phyloP scores from a whole-genome alignment of 2,113 vertebrate species.

The Genyomyrus donnyi region DNA sequence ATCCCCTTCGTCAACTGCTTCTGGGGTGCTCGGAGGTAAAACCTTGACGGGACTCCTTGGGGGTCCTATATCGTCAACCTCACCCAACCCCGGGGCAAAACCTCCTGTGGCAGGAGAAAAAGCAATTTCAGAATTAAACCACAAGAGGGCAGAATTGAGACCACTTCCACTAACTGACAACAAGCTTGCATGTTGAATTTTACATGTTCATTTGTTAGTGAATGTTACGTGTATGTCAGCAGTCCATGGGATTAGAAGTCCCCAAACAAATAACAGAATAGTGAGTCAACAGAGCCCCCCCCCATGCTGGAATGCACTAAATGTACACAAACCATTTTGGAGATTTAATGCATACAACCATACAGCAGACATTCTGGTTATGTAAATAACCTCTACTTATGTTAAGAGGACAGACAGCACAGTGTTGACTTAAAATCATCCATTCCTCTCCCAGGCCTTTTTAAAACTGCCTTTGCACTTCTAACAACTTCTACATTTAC shows the following conservation, averaged over 20 bases:
- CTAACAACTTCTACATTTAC: constrained; percentile 13
- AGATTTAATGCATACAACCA: constrained; percentile 51
- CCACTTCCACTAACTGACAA: background rate
- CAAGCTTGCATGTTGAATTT: background rate
- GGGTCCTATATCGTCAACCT: background rate
- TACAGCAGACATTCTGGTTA: constrained; percentile 46
- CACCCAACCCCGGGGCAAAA: background rate
- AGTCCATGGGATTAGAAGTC: constrained; percentile 59
- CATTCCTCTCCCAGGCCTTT: constrained; percentile 4
- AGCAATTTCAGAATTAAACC: background rate
- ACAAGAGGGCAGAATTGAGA: constrained; percentile 5
- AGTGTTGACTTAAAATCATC: constrained; percentile 36
- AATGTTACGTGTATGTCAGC: constrained; percentile 39
- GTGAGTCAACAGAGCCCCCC: constrained; percentile 52
- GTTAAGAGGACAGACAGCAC: constrained; percentile 30
- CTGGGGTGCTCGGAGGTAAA: background rate
- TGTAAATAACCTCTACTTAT: constrained; percentile 45
- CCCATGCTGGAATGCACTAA: constrained; percentile 56
- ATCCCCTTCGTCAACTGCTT: constrained; percentile 28
- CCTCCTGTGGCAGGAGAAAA: background rate
- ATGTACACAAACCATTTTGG: constrained; percentile 58
- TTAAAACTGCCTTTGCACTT: constrained; percentile 10
- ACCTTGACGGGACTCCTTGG: background rate
- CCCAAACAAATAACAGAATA: constrained; percentile 38
- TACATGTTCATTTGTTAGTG: background rate